Conservation (phyloP, 2,797 vertebrate species). For the Micromesistius poutassou region DNA sequence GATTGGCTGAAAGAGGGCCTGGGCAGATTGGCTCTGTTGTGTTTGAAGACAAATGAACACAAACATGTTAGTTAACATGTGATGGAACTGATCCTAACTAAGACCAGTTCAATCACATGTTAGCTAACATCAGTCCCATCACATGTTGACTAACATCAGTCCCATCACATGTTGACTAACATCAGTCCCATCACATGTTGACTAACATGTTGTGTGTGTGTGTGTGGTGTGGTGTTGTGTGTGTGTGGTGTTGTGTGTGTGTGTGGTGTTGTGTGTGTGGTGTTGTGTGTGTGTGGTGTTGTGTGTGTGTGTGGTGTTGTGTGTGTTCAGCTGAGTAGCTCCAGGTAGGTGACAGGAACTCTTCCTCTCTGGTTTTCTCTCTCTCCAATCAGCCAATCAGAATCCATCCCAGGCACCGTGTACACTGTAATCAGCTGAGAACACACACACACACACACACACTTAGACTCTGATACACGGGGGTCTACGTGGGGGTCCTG, state of each 20-base stretch:
- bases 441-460: not conserved
- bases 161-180: no score
- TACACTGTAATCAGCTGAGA: conserved; percentile 91
- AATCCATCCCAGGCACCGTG: conserved; percentile 96
- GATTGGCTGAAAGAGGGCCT: no score
- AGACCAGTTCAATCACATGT: no score
- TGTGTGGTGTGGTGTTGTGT: conserved; percentile 15
- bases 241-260: conserved; percentile 12
- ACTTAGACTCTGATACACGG: no score
- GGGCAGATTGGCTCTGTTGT: no score
- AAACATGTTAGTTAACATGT: no score
- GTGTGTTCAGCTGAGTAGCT: conserved; percentile 81
- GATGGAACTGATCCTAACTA: no score
- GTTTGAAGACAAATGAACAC: no score
- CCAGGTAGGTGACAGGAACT: conserved; percentile 95
- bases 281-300: conserved; percentile 20
- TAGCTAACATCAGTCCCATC: no score
- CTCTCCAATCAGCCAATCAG: conserved; percentile 94
- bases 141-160: no score
- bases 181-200: no score
- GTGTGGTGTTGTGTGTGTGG: not conserved
- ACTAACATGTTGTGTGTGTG: conserved; percentile 2
- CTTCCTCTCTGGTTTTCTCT: conserved; percentile 93
- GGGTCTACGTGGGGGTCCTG: no score
- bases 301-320: conserved; percentile 4